Conservation (phyloP, 2,113 vertebrate genomes). For the Athene cunicularia region DNA sequence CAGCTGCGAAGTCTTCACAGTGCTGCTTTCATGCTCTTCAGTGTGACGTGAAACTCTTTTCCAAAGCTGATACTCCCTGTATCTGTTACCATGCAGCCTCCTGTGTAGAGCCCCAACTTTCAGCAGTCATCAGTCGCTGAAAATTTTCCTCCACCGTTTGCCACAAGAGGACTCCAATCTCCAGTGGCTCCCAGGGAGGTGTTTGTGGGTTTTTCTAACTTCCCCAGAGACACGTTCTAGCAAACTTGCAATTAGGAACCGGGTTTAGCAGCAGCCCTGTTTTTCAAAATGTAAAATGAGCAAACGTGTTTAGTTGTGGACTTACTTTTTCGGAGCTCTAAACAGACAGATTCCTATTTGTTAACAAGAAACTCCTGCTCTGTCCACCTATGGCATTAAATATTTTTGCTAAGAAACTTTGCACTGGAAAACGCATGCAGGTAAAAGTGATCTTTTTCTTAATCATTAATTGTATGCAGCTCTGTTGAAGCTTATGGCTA, state of each 20-base stretch:
- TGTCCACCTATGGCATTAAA: not conserved
- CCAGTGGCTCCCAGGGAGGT: not conserved
- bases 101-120: not conserved
- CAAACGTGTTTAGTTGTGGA: not conserved
- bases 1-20: accelerated
- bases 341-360: not conserved
- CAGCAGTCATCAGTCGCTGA: not conserved
- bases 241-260: conserved; percentile 34
- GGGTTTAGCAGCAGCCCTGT: conserved; percentile 31
- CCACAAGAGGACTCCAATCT: conserved; percentile 15
- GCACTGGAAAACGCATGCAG: not conserved
- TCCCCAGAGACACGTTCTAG: not conserved
- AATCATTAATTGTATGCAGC: not conserved
- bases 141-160: conserved; percentile 22
- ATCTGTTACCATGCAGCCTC: not conserved
- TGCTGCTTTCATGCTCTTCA: not conserved
- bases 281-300: conserved; percentile 32
- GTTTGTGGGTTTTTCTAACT: conserved; percentile 7
- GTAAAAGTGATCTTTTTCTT: not conserved
- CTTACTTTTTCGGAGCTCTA: not conserved
- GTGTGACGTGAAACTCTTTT: not conserved
- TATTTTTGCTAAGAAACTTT: conserved; percentile 5
- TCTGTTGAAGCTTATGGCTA: not conserved
- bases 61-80: not conserved
- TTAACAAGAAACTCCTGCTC: not conserved